A percentile compares a stretch with the other conserved stretches of the same genome.
These are phyloP conservation scores for Gymnoscelis rufifasciata DNA, from an alignment of 2,888 invertebrate species.

Conservation along the genomic window DNA sequence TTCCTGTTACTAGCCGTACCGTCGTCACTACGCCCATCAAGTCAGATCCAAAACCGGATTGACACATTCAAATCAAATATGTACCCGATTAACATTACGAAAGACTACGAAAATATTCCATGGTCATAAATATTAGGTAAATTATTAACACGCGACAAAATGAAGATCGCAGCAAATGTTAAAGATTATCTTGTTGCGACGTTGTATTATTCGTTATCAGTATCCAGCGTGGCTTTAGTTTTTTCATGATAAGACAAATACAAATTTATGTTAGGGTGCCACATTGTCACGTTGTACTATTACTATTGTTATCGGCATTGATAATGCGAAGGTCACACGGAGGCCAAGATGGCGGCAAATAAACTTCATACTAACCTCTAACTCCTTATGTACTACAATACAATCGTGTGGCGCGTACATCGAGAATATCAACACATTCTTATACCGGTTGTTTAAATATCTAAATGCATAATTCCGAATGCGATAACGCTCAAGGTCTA, in stretches of 20 bases:
- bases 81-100: constrained; percentile 21
- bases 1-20: constrained; percentile 33
- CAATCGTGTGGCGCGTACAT: constrained; percentile 30
- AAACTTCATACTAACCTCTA: constrained; percentile 5
- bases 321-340: constrained; percentile 64
- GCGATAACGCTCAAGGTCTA: constrained; percentile 61
- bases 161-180: constrained; percentile 44
- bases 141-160: constrained; percentile 22
- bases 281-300: constrained; percentile 65
- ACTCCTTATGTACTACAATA: too few species aligned
- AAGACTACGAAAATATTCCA: constrained; percentile 26
- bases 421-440: constrained; percentile 44
- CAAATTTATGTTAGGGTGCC: constrained; percentile 76
- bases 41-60: constrained; percentile 37
- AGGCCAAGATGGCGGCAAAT: constrained; percentile 54
- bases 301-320: constrained; percentile 70
- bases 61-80: constrained; percentile 25
- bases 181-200: constrained; percentile 63
- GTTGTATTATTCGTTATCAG: constrained; percentile 44
- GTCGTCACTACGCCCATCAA: constrained; percentile 38
- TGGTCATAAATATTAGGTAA: constrained; percentile 19
- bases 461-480: constrained; percentile 50
- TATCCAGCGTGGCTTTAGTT: constrained; percentile 48
- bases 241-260: constrained; percentile 70
- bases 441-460: constrained; percentile 53